Evolutionary conservation across 2,113 vertebrate species (phyloP).

Genomic region (Nannobrachium achirus): DNA sequence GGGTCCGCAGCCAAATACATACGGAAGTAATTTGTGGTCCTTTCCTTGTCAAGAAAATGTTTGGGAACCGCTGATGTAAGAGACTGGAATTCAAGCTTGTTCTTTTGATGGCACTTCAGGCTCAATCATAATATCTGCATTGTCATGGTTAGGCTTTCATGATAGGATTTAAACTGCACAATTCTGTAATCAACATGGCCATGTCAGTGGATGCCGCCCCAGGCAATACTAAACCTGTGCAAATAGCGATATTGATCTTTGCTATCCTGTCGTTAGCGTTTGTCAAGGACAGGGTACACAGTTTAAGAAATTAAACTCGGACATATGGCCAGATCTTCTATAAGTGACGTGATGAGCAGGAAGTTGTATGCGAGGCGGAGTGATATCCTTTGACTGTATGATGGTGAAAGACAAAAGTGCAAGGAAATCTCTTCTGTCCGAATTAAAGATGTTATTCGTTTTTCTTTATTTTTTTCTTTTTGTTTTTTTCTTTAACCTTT

Average conservation of each 20-base stretch:
- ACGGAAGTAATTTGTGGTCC: too few relatives aligned
- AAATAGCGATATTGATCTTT: conserved; percentile 27
- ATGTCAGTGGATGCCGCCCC: background rate
- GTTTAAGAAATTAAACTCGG: background rate
- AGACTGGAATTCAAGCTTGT: too few relatives aligned
- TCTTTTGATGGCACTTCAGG: too few relatives aligned
- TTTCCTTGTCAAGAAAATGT: too few relatives aligned
- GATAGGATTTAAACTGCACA: too few relatives aligned
- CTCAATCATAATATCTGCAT: too few relatives aligned
- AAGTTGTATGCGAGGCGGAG: conserved; percentile 10
- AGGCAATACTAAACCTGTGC: background rate
- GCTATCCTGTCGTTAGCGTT: conserved; percentile 2
- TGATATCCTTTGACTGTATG: conserved; percentile 39
- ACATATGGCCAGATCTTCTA: conserved; percentile 29
- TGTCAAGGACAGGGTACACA: background rate
- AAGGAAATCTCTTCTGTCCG: conserved; percentile 30
- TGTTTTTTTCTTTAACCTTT: conserved; percentile 29
- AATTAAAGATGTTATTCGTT: conserved; percentile 38
- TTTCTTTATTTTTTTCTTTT: background rate
- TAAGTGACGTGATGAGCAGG: conserved; percentile 18
- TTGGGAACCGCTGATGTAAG: too few relatives aligned
- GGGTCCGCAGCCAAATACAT: too few relatives aligned
- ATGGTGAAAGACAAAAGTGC: conserved; percentile 6
- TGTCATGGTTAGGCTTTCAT: too few relatives aligned
- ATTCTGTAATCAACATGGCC: too few relatives aligned